Evolutionary conservation across 2,113 vertebrate genomes (phyloP).

Genomic region (Notiomystis cincta): DNA sequence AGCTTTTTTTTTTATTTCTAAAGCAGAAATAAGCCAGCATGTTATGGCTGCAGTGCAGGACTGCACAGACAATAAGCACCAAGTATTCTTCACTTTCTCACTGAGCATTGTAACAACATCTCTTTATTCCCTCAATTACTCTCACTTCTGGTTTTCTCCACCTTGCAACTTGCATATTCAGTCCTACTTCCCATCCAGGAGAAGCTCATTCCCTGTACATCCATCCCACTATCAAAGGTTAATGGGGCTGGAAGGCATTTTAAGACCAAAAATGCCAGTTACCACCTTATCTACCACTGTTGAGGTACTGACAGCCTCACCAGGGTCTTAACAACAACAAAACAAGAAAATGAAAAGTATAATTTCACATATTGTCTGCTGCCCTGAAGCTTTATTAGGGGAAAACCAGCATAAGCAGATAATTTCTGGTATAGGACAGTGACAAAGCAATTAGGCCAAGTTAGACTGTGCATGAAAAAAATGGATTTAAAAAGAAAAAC

Average conservation of each 20-base stretch:
- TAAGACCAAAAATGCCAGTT: not conserved
- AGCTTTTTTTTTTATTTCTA: not conserved
- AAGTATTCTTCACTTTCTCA: not conserved
- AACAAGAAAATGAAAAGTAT: not conserved
- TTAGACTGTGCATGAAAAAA: not conserved
- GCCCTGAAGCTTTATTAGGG: not conserved
- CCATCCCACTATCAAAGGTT: not conserved
- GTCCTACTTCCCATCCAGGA: not conserved
- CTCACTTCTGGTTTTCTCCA: not conserved
- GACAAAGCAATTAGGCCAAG: not conserved
- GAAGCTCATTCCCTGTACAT: not conserved
- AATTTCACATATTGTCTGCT: not conserved
- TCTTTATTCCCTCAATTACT: not conserved
- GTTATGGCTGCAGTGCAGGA: not conserved
- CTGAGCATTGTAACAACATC: not conserved
- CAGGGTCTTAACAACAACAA: not conserved
- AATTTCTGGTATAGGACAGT: not conserved
- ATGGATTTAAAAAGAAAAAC: rapidly evolving
- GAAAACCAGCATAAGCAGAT: not conserved
- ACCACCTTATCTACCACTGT: not conserved
- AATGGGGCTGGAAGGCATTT: not conserved
- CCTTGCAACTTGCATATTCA: not conserved
- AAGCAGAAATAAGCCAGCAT: not conserved
- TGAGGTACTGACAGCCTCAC: not conserved
- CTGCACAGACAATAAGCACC: not conserved